Conservation (phyloP, 92 coral and sea anemone genomes). For the Phenganax stokvisi region DNA sequence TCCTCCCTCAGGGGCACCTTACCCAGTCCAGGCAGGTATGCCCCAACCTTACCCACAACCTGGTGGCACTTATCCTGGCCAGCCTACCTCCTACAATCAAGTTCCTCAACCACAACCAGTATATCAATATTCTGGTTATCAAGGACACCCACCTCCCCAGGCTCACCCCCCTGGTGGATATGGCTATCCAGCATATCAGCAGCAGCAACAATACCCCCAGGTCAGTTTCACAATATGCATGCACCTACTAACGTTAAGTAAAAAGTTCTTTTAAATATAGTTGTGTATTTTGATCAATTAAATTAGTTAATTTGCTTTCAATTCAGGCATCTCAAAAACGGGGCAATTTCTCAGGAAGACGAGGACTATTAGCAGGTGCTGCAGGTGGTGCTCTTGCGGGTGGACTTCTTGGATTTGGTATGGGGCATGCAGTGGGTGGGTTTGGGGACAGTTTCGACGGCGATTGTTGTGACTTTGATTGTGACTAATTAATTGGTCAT, state of each 20-base stretch:
- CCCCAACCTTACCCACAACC: constrained; percentile 37
- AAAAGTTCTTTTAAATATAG: neutral
- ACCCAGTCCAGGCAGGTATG: constrained; percentile 43
- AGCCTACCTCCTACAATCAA: constrained; percentile 29
- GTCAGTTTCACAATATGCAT: neutral
- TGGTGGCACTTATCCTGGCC: constrained; percentile 26
- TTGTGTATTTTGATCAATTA: neutral
- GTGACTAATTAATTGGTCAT: neutral
- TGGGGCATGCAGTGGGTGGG: constrained; percentile 88
- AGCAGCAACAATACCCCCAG: constrained; percentile 46
- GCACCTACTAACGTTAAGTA: neutral
- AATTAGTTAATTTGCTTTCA: no score
- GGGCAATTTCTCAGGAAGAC: constrained; percentile 45
- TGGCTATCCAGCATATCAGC: constrained; percentile 50
- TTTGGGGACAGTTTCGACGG: constrained; percentile 92
- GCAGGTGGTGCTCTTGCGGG: constrained; percentile 98
- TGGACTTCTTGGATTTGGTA: constrained; percentile 87
- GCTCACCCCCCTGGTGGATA: constrained; percentile 15
- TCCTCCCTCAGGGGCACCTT: constrained; percentile 36
- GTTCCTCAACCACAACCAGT: constrained; percentile 20
- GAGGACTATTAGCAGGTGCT: constrained; percentile 77
- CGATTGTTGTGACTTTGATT: constrained; percentile 45
- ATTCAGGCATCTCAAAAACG: constrained; percentile 10
- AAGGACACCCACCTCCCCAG: constrained; percentile 48
- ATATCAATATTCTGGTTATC: constrained; percentile 41